Conservation (phyloP, 2,888 invertebrate species). For the Meta bourneti region DNA sequence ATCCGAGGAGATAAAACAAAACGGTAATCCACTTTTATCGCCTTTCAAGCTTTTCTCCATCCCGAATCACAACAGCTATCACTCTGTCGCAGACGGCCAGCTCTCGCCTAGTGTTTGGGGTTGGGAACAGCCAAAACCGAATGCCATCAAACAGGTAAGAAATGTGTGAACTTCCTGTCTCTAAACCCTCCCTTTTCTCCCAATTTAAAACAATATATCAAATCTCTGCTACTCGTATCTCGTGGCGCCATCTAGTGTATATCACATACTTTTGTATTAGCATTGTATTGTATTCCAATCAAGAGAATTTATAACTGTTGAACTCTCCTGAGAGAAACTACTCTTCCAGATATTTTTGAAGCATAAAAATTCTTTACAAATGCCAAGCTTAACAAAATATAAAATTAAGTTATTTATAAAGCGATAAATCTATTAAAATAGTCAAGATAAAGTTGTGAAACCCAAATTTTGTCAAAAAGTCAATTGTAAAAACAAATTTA, state of each 20-base stretch:
- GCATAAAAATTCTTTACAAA: too few species aligned
- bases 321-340: too few species aligned
- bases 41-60: background rate
- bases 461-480: too few species aligned
- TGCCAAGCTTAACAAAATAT: too few species aligned
- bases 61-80: background rate
- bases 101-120: background rate
- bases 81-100: background rate
- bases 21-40: background rate
- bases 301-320: too few species aligned
- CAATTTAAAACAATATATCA: constrained; percentile 18
- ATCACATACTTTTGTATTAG: too few species aligned
- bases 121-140: background rate
- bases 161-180: constrained; percentile 53
- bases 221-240: background rate
- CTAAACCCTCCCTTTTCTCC: constrained; percentile 14
- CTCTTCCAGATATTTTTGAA: too few species aligned
- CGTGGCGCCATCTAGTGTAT: constrained; percentile 40
- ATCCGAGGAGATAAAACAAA: constrained; percentile 3
- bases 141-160: constrained; percentile 48
- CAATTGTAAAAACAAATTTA: too few species aligned
- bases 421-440: too few species aligned
- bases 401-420: too few species aligned
- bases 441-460: too few species aligned
- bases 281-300: too few species aligned